Conservation (phyloP, 2,888 invertebrate species). For the Nipponacmea schrenckii region DNA sequence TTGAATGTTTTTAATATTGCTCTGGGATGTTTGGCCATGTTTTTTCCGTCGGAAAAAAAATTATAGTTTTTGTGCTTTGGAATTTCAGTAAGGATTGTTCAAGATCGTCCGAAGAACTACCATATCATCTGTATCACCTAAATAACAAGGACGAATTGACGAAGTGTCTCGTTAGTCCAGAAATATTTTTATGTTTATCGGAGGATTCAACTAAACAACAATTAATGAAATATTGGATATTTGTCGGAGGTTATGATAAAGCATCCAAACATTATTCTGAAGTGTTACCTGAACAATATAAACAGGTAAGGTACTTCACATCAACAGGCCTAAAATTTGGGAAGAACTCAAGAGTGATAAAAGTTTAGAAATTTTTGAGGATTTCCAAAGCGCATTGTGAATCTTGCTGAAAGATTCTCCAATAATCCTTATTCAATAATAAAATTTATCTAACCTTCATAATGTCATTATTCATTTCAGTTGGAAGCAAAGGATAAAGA, state of each 20-base stretch:
- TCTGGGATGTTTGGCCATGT: too few species aligned
- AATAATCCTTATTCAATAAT: too few species aligned
- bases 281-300: constrained; percentile 25
- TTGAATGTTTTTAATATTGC: too few species aligned
- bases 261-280: constrained; percentile 33
- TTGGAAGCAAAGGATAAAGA: constrained; percentile 17
- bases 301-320: constrained; percentile 18
- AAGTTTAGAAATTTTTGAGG: too few species aligned
- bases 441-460: too few species aligned
- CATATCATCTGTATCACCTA: constrained; percentile 36
- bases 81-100: constrained; percentile 33
- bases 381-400: too few species aligned
- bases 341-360: too few species aligned
- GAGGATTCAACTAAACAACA: constrained; percentile 35
- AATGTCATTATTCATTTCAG: not conserved
- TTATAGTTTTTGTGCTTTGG: too few species aligned
- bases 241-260: constrained; percentile 38
- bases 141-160: constrained; percentile 35
- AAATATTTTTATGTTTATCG: constrained; percentile 39
- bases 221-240: constrained; percentile 44
- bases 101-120: constrained; percentile 44
- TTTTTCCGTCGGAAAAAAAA: too few species aligned
- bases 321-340: not conserved
- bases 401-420: too few species aligned
- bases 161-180: constrained; percentile 28